Conservation (phyloP, 1,140 invertebrate species). For the Holcopasites calliopsidis region DNA sequence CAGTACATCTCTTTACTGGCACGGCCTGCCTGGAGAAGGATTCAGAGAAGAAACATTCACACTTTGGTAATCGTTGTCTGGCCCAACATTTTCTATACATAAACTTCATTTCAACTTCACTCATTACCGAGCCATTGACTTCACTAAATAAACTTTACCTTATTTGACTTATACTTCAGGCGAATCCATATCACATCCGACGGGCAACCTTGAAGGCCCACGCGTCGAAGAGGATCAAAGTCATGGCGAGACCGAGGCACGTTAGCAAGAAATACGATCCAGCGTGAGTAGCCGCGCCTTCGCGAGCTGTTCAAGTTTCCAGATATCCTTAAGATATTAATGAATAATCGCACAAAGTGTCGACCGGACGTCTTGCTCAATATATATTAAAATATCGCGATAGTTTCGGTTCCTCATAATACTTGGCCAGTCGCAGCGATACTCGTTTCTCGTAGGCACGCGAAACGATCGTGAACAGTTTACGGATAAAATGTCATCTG, state of each 20-base stretch:
- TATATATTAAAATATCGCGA: too few relatives aligned
- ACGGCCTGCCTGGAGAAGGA: slow-evolving; percentile 67
- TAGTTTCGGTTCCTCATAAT: too few relatives aligned
- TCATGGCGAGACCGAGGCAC: slow-evolving; percentile 68
- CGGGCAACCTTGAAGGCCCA: slow-evolving; percentile 60
- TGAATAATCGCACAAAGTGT: too few relatives aligned
- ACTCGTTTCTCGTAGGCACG: slow-evolving; percentile 35
- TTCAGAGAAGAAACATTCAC: slow-evolving; percentile 60
- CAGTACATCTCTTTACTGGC: slow-evolving; percentile 66
- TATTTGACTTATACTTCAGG: too few relatives aligned
- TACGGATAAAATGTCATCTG: too few relatives aligned
- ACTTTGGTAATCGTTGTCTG: slow-evolving; percentile 49
- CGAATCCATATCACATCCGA: slow-evolving; percentile 54
- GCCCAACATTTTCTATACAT: not conserved
- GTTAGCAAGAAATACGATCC: slow-evolving; percentile 67
- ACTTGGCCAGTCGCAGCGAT: slow-evolving; percentile 14
- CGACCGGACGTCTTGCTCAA: too few relatives aligned
- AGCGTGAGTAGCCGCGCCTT: slow-evolving; percentile 57
- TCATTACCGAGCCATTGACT: not conserved
- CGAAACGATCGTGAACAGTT: too few relatives aligned
- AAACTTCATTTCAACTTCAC: not conserved
- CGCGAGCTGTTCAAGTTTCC: not conserved
- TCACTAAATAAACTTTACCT: too few relatives aligned
- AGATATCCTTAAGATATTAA: too few relatives aligned
- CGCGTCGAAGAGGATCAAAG: slow-evolving; percentile 66